Conservation (phyloP, 2,113 vertebrate species). For the Rhineura floridana region DNA sequence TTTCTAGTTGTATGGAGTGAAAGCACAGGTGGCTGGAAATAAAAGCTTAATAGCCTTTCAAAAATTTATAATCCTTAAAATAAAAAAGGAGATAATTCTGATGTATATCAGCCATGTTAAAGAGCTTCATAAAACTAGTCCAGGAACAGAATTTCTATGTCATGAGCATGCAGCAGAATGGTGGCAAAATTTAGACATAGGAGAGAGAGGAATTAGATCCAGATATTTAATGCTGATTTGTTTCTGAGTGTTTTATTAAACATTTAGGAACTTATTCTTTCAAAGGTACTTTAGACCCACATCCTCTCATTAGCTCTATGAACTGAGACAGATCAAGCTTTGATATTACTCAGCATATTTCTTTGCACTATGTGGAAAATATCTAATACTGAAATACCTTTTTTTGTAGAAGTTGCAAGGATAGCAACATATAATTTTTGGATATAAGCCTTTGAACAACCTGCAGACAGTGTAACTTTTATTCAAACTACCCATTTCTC, state of each 20-base stretch:
- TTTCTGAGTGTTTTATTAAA: not conserved
- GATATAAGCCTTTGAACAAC: not conserved
- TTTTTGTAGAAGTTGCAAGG: not conserved
- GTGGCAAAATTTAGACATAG: not conserved
- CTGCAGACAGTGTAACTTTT: not conserved
- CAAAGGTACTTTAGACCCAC: not conserved
- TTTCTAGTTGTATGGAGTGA: not conserved
- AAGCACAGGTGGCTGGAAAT: not conserved
- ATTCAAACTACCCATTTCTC: not conserved
- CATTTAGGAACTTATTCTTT: not conserved
- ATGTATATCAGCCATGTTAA: not conserved
- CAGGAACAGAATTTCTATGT: slow-evolving; percentile 11
- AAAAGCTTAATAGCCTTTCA: slow-evolving; percentile 2
- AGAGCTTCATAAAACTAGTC: not conserved
- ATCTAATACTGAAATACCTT: not conserved
- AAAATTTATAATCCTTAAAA: not conserved
- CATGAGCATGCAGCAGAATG: not conserved
- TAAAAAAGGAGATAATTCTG: not conserved
- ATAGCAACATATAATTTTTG: not conserved
- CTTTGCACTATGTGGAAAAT: not conserved
- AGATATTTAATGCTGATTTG: not conserved
- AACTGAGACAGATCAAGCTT: not conserved
- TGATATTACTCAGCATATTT: not conserved
- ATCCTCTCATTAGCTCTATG: not conserved
- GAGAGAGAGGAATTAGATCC: not conserved